Evolutionary conservation across 1,140 invertebrate species (phyloP).

Genomic region (Oedothorax gibbosus): DNA sequence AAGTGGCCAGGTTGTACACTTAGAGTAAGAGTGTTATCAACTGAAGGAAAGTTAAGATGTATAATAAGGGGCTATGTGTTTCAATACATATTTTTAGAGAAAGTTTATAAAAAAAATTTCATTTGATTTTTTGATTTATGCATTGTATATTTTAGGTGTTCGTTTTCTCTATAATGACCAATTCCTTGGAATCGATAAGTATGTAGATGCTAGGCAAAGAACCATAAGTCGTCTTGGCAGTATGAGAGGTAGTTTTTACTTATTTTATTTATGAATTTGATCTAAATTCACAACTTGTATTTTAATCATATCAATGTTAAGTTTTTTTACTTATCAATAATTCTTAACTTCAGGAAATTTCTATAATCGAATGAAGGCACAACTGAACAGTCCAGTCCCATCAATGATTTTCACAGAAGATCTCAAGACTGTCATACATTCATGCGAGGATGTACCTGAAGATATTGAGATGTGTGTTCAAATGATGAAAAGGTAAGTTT

Average conservation of each 20-base stretch:
- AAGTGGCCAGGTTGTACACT: too few species aligned
- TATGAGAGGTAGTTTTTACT: conserved; percentile 44
- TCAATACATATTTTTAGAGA: not conserved
- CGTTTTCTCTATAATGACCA: conserved; percentile 56
- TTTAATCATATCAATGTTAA: not conserved
- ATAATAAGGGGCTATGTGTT: not conserved
- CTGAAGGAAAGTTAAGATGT: not conserved
- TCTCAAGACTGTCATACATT: conserved; percentile 82
- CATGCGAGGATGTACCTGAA: conserved; percentile 73
- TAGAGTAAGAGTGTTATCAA: too few species aligned
- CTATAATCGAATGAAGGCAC: conserved; percentile 45
- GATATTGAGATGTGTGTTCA: conserved; percentile 74
- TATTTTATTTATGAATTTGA: not conserved
- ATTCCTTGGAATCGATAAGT: conserved; percentile 60
- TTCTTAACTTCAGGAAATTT: conserved; percentile 39
- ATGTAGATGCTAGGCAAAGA: conserved; percentile 45
- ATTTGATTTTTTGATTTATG: not conserved
- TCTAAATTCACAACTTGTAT: not conserved
- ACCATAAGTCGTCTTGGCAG: conserved; percentile 45
- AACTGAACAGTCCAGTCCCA: conserved; percentile 25
- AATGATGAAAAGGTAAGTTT: conserved; percentile 62
- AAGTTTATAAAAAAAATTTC: not conserved
- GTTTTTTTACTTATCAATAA: not conserved
- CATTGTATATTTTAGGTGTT: conserved; percentile 11
- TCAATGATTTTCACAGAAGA: conserved; percentile 85